These are phyloP conservation scores for Patella pellucida DNA, from an alignment of 2,888 invertebrate genomes.

Conservation along the genomic window DNA sequence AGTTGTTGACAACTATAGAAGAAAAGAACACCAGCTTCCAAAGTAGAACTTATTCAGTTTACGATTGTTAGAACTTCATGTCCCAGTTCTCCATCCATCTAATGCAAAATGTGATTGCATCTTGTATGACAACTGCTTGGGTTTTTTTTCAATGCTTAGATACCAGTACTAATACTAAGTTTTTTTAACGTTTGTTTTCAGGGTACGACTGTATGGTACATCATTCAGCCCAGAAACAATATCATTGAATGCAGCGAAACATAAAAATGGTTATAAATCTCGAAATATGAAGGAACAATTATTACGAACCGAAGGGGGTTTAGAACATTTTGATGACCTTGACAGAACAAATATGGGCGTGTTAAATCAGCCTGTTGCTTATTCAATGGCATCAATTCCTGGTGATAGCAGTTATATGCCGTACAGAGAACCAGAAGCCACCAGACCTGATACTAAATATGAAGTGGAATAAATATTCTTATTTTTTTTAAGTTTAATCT, in stretches of 20 bases:
- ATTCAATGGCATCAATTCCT: slow-evolving; percentile 33
- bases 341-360: slow-evolving; percentile 25
- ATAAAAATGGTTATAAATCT: slow-evolving; percentile 28
- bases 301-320: slow-evolving; percentile 44
- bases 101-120: too few relatives aligned
- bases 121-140: too few relatives aligned
- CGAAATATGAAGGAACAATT: slow-evolving; percentile 66
- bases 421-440: background rate
- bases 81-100: background rate
- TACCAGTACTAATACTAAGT: background rate
- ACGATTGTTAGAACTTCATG: background rate
- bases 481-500: too few relatives aligned
- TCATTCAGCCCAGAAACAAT: slow-evolving; percentile 57
- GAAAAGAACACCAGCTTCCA: too few relatives aligned
- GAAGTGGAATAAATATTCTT: slow-evolving; percentile 28
- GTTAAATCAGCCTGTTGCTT: slow-evolving; percentile 29
- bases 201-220: slow-evolving; percentile 48
- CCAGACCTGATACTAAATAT: slow-evolving; percentile 27
- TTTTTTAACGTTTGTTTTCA: slow-evolving; percentile 32
- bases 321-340: slow-evolving; percentile 26
- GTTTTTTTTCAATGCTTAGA: background rate
- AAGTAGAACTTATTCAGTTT: background rate
- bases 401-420: slow-evolving; percentile 14
- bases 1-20: too few relatives aligned
- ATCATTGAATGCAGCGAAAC: slow-evolving; percentile 47